Conservation (phyloP, 1,140 invertebrate species). For the Drosophila grimshawi region DNA sequence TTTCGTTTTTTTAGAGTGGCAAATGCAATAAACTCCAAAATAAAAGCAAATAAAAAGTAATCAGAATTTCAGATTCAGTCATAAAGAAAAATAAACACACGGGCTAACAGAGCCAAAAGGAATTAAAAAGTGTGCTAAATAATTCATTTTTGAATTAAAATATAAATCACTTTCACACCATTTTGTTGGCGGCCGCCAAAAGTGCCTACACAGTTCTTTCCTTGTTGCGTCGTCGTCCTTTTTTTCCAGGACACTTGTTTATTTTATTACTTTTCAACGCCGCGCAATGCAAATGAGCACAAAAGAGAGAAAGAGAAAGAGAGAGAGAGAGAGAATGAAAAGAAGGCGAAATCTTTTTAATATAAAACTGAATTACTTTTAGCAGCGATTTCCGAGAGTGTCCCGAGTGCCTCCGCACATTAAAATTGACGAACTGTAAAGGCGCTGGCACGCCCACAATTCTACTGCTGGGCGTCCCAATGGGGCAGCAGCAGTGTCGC, state of each 20-base stretch:
- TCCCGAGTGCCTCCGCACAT: conserved; percentile 51
- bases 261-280: conserved; percentile 76
- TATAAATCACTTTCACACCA: conserved; percentile 84
- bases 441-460: conserved; percentile 39
- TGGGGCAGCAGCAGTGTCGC: background rate
- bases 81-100: conserved; percentile 51
- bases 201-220: conserved; percentile 31
- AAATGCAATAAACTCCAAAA: conserved; percentile 78
- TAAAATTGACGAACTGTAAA: conserved; percentile 84
- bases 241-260: conserved; percentile 73
- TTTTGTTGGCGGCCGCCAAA: conserved; percentile 62
- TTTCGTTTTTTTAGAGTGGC: conserved; percentile 59
- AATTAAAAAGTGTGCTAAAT: conserved; percentile 84
- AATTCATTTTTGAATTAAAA: conserved; percentile 84
- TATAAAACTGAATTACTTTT: conserved; percentile 83
- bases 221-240: conserved; percentile 36
- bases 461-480: conserved; percentile 1
- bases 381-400: conserved; percentile 79
- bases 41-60: conserved; percentile 78
- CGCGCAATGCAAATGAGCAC: conserved; percentile 46
- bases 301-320: background rate
- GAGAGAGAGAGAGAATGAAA: conserved; percentile 22
- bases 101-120: conserved; percentile 46
- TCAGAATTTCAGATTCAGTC: conserved; percentile 76
- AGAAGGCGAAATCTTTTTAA: conserved; percentile 75